Evolutionary conservation across 2,113 vertebrate species (phyloP), one percentile per base, ranked within the genome.

Genomic region (Pygoscelis adeliae): DNA sequence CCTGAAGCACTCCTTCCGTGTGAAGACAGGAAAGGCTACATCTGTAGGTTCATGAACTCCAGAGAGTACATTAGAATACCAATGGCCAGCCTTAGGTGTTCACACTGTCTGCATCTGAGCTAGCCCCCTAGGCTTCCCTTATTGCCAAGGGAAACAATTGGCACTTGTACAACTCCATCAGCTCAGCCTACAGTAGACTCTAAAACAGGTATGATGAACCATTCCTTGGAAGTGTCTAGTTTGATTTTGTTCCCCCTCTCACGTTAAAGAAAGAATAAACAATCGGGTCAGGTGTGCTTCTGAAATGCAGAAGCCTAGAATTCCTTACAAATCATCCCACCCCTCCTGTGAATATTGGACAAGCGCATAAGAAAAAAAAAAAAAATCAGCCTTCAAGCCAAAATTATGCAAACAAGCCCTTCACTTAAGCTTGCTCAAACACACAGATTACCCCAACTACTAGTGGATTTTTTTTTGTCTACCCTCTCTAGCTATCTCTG

Each of bases 71-170:
- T 36, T 20, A 62, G 53, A 73, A 53, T 17, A 53, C 34, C 21
- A 83, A 15, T 5, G 30, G 10, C 26, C 38, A 59, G 22, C 38
- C 26, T 9, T 49, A 50, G 47, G 38, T 56, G 26, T 36, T 58
- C 15, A 17, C 17, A 25, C 4, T 26, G 20, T 25, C 46, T 40
- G 12, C 32, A 26, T 19, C 67, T 62, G 26, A 95, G 40, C n/a
- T 18, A 44, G 5, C 6, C 10, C 42, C n/a, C 19, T 27, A 23
- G 6, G 29, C 8, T 56, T 81, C 52, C 20, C 10, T 50, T 38
- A 62, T 2, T 47, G 17, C 38, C 53, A 53, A 2, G 0, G 46
- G 16, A 91, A 44, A n/a, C 9, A 22, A 29, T 0, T 32, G 4
- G 11, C 42, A 13, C 20, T 11, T 25, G 6, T 53, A 50, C 20